These are phyloP conservation scores for Lepus europaeus DNA, from an alignment of 2,113 vertebrate species.

Conservation along the genomic window DNA sequence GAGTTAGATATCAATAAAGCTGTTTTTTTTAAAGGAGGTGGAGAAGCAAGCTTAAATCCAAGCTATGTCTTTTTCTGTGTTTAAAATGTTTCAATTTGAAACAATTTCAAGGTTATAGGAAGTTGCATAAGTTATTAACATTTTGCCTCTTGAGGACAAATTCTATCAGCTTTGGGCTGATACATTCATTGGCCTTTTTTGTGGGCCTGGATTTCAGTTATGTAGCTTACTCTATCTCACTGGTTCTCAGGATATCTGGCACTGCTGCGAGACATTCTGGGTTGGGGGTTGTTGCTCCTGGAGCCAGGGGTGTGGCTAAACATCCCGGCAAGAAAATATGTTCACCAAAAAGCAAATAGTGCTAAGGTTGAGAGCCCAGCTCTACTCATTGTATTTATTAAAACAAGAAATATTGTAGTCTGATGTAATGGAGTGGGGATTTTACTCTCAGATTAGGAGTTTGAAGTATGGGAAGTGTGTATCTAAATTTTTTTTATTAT, in stretches of 20 bases:
- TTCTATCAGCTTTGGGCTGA: not conserved
- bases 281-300: not conserved
- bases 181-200: not conserved
- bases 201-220: not conserved
- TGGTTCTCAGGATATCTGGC: not conserved
- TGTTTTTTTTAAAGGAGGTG: not conserved
- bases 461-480: not conserved
- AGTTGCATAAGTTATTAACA: not conserved
- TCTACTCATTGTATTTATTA: not conserved
- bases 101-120: not conserved
- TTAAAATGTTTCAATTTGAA: conserved; percentile 11
- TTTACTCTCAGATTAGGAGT: conserved; percentile 22
- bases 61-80: not conserved
- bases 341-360: not conserved
- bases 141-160: conserved; percentile 13
- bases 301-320: not conserved
- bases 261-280: not conserved
- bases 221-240: not conserved
- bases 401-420: not conserved
- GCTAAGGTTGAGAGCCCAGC: not conserved
- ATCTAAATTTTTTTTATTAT: not conserved
- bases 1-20: conserved; percentile 25
- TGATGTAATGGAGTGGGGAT: not conserved
- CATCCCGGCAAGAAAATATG: not conserved
- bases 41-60: not conserved